Evolutionary conservation across 2,113 vertebrate genomes (phyloP).

Genomic region (Psilopogon haemacephalus): DNA sequence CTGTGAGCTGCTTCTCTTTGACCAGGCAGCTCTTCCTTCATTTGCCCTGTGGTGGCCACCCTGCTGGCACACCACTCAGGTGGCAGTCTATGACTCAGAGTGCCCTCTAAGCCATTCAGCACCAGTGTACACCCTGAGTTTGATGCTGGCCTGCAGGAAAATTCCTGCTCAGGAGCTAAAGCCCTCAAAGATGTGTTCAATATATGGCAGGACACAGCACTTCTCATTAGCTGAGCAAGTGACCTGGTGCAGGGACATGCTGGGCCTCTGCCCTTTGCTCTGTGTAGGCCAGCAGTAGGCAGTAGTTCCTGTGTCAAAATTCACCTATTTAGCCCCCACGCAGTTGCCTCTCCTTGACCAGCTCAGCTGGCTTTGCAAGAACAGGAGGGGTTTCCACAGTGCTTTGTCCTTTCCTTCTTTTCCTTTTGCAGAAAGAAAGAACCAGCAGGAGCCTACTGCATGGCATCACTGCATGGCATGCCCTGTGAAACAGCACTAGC

Average conservation of each 20-base stretch:
- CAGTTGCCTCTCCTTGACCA: not conserved
- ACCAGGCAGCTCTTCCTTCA: not conserved
- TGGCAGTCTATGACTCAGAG: not conserved
- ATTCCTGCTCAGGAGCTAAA: not conserved
- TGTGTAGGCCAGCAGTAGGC: not conserved
- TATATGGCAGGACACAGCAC: not conserved
- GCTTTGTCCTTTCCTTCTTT: not conserved
- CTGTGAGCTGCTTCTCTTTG: not conserved
- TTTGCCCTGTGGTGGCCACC: not conserved
- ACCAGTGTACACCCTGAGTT: rapidly evolving
- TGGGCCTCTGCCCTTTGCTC: not conserved
- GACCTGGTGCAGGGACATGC: not conserved
- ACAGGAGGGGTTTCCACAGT: not conserved
- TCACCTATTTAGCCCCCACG: not conserved
- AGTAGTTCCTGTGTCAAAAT: not conserved
- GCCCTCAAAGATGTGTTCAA: not conserved
- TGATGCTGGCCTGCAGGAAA: not conserved
- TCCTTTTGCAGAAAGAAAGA: not conserved
- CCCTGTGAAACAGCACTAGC: not conserved
- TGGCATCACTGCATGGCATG: not conserved
- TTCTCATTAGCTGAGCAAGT: not conserved
- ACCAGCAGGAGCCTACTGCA: not conserved
- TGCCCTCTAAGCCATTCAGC: not conserved
- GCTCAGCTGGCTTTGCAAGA: not conserved
- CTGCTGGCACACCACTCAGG: not conserved